Evolutionary conservation across 1,140 invertebrate species (phyloP).

Genomic region (Bactericera cockerelli): DNA sequence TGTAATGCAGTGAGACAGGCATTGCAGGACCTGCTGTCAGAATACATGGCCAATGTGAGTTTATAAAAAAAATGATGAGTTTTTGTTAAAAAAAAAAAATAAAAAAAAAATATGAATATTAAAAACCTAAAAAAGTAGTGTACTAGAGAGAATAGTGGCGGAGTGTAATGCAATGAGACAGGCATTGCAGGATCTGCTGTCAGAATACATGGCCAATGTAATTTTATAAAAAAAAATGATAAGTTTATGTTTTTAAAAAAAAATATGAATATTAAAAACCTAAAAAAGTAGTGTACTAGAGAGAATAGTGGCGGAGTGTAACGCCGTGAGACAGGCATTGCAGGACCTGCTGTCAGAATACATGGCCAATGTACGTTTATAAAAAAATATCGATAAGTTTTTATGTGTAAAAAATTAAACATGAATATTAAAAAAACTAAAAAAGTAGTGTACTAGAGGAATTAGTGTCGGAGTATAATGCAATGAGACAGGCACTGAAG

Average conservation of each 20-base stretch:
- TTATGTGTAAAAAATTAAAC: no score
- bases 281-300: no score
- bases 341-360: constrained; percentile 94
- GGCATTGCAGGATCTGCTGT: constrained; percentile 87
- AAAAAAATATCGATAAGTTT: no score
- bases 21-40: constrained; percentile 86
- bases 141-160: constrained; percentile 86
- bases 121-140: no score
- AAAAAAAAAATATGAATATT: neutral
- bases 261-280: no score
- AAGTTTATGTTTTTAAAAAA: no score
- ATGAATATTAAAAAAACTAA: no score
- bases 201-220: constrained; percentile 95
- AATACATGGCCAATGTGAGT: constrained; percentile 93
- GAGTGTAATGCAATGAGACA: constrained; percentile 97
- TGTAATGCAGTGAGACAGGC: constrained; percentile 98
- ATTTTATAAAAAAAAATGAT: no score
- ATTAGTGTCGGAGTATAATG: constrained; percentile 76
- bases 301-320: constrained; percentile 94
- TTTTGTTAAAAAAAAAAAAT: constrained; percentile 35
- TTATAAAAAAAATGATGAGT: no score
- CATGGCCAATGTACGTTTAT: constrained; percentile 89
- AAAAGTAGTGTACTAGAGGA: no score
- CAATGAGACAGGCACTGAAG: constrained; percentile 94
- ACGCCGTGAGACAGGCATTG: constrained; percentile 93